Evolutionary conservation across 2,888 invertebrate species (phyloP).

Genomic region (Drosophila pseudotakahashii): DNA sequence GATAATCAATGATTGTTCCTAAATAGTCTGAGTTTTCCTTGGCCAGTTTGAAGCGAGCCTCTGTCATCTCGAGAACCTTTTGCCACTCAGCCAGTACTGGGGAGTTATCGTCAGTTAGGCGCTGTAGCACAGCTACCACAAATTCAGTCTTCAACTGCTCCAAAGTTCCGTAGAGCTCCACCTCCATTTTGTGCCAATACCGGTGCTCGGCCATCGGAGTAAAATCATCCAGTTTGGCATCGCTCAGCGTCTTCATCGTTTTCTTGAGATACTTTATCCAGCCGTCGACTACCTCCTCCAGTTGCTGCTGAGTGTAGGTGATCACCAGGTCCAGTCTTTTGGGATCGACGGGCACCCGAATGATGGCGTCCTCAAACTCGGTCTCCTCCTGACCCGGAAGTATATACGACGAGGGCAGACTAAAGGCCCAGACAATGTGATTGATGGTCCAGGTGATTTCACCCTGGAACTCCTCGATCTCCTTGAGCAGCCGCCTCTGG

Average conservation of each 20-base stretch:
- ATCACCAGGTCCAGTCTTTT: constrained; percentile 73
- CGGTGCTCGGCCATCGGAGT: constrained; percentile 94
- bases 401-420: constrained; percentile 82
- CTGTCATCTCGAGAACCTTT: constrained; percentile 56
- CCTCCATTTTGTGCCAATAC: constrained; percentile 93
- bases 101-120: constrained; percentile 58
- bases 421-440: constrained; percentile 83
- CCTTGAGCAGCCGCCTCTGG: constrained; percentile 78
- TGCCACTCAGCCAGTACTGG: constrained; percentile 72
- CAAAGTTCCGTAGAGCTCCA: constrained; percentile 90
- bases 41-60: constrained; percentile 77
- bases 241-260: constrained; percentile 78
- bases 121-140: constrained; percentile 77
- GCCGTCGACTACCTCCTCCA: constrained; percentile 85
- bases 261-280: constrained; percentile 85
- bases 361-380: constrained; percentile 82
- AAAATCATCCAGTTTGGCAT: constrained; percentile 87
- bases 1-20: constrained; percentile 83
- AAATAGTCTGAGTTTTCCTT: constrained; percentile 84
- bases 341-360: constrained; percentile 81
- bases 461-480: constrained; percentile 85
- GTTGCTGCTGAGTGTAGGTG: constrained; percentile 83
- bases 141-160: constrained; percentile 92
- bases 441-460: constrained; percentile 85
- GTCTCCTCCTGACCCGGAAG: constrained; percentile 83